Conservation (phyloP, 1,140 invertebrate species). For the Adoxophyes honmai region DNA sequence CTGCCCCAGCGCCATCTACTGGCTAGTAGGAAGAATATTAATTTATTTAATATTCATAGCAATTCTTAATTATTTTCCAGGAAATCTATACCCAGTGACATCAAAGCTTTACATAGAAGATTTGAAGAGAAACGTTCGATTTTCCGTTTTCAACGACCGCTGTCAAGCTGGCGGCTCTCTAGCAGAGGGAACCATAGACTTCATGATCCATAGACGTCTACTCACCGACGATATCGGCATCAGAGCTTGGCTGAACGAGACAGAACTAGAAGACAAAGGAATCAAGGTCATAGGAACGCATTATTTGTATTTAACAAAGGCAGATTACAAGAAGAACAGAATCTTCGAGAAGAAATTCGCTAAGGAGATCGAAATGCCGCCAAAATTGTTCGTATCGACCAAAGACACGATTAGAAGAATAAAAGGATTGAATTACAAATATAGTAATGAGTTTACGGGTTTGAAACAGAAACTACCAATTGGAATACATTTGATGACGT, state of each 20-base stretch:
- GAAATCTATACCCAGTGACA: slow-evolving; percentile 96
- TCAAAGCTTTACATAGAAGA: slow-evolving; percentile 87
- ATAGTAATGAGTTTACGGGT: slow-evolving; percentile 36
- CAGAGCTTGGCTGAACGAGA: slow-evolving; percentile 92
- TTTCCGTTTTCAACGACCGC: slow-evolving; percentile 89
- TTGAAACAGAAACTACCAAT: slow-evolving; percentile 78
- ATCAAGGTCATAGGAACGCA: slow-evolving; percentile 89
- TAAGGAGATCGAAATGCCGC: slow-evolving; percentile 41
- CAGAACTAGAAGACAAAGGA: slow-evolving; percentile 84
- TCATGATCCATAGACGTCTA: slow-evolving; percentile 92
- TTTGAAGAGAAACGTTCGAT: slow-evolving; percentile 66
- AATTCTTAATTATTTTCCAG: slow-evolving; percentile 33
- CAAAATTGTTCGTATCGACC: slow-evolving; percentile 27
- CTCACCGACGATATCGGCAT: slow-evolving; percentile 93
- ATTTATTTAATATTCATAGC: not conserved
- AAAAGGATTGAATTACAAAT: slow-evolving; percentile 24
- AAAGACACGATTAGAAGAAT: slow-evolving; percentile 1
- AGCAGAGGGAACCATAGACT: slow-evolving; percentile 83
- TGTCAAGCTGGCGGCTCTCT: slow-evolving; percentile 91
- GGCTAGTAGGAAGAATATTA: too few relatives aligned
- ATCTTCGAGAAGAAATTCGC: slow-evolving; percentile 54
- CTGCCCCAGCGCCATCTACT: not conserved
- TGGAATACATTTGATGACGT: slow-evolving; percentile 90
- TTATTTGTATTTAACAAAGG: slow-evolving; percentile 48
- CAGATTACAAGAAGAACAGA: slow-evolving; percentile 44